Conservation (phyloP, 1,140 invertebrate species). For the Pseudomyrmex dendroicus region DNA sequence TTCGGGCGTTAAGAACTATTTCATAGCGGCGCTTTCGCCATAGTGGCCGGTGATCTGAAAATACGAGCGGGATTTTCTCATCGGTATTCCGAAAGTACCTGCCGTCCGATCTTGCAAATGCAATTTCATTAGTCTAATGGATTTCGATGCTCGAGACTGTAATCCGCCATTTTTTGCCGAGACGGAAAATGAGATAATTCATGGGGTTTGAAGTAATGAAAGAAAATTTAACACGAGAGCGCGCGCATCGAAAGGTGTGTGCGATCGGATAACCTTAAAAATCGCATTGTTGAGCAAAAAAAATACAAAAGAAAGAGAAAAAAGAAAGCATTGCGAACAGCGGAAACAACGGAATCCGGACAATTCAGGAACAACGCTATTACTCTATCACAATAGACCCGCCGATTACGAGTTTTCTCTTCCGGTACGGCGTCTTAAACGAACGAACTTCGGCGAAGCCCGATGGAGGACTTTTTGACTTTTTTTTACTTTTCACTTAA, state of each 20-base stretch:
- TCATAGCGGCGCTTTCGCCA: conserved; percentile 10
- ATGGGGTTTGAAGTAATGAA: conserved; percentile 45
- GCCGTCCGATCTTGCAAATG: not conserved
- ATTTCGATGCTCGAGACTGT: conserved; percentile 56
- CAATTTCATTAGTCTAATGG: conserved; percentile 69
- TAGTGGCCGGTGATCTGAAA: conserved; percentile 3
- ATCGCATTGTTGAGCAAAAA: not conserved
- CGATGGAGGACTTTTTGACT: not conserved
- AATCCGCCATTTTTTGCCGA: conserved; percentile 42
- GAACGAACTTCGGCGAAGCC: conserved; percentile 4
- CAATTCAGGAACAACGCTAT: conserved; percentile 52
- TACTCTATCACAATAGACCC: conserved; percentile 43
- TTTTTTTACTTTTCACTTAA: conserved; percentile 42
- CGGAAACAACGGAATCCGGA: conserved; percentile 21
- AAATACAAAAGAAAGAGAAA: too few species aligned
- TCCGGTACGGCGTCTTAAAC: conserved; percentile 15
- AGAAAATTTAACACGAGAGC: conserved; percentile 33
- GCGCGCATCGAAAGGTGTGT: conserved; percentile 6
- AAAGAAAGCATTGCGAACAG: not conserved
- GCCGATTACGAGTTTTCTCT: conserved; percentile 7
- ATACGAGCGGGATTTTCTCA: conserved; percentile 34
- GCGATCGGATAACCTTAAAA: conserved; percentile 37
- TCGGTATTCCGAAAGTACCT: not conserved
- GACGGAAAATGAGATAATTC: conserved; percentile 45
- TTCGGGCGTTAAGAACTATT: not conserved